Evolutionary conservation across 2,888 invertebrate species (phyloP).

Genomic region (Aphodius sticticus): DNA sequence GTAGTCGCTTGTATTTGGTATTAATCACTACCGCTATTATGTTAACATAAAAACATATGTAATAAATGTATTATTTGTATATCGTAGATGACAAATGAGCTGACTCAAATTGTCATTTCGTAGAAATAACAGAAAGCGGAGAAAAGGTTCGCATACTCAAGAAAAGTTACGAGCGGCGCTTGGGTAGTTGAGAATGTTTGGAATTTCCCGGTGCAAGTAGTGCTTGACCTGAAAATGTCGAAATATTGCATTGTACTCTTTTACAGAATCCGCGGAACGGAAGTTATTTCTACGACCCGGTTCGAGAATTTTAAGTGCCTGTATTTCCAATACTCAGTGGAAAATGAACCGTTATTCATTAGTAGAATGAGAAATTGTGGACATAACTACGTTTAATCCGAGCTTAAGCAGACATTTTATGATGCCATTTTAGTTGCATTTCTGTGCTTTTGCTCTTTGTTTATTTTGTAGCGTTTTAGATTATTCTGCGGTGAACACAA

Average conservation of each 20-base stretch:
- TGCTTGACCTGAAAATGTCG: slow-evolving; percentile 4
- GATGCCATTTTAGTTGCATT: background rate
- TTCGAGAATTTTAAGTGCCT: background rate
- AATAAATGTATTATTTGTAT: too few relatives aligned
- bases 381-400: background rate
- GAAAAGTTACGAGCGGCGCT: background rate
- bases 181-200: too few relatives aligned
- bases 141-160: background rate
- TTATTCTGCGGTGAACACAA: too few relatives aligned
- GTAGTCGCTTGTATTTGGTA: too few relatives aligned
- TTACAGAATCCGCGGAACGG: background rate
- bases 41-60: too few relatives aligned
- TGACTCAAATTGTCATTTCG: background rate
- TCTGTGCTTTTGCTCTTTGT: background rate
- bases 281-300: background rate
- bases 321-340: background rate
- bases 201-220: background rate
- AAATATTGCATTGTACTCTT: background rate
- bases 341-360: background rate
- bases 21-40: too few relatives aligned
- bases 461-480: too few relatives aligned
- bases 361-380: background rate
- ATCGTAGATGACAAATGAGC: too few relatives aligned
- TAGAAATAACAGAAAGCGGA: background rate
- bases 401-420: background rate